These are phyloP conservation scores for Alethe diademata DNA, from an alignment of 2,113 vertebrate species.

Conservation along the genomic window DNA sequence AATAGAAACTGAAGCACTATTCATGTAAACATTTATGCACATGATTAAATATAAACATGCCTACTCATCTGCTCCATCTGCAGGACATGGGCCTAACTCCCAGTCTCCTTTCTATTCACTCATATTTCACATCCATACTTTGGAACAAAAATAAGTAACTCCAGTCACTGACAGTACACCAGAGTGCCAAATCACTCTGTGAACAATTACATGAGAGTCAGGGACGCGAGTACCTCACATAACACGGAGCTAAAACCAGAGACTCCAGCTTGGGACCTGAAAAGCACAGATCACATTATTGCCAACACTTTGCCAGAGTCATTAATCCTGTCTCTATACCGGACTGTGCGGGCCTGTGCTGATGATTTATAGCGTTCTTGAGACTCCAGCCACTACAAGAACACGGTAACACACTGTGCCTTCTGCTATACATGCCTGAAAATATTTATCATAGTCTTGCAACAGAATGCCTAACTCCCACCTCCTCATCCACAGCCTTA, in stretches of 20 bases:
- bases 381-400: background rate
- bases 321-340: background rate
- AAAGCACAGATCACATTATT: background rate
- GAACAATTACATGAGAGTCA: background rate
- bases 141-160: slow-evolving; percentile 1
- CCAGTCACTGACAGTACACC: background rate
- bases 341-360: background rate
- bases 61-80: slow-evolving; percentile 9
- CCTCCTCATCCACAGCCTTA: background rate
- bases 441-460: background rate
- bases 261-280: background rate
- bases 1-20: background rate
- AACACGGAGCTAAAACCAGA: background rate
- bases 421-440: background rate
- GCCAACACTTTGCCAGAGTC: background rate
- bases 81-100: slow-evolving; percentile 12
- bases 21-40: background rate
- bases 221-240: background rate
- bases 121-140: background rate
- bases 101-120: background rate
- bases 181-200: background rate
- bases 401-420: background rate
- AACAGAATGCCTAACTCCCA: background rate
- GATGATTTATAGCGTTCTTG: background rate
- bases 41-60: background rate